Evolutionary conservation across 2,797 vertebrate species (phyloP).

Genomic region (Chloroceryle inda): DNA sequence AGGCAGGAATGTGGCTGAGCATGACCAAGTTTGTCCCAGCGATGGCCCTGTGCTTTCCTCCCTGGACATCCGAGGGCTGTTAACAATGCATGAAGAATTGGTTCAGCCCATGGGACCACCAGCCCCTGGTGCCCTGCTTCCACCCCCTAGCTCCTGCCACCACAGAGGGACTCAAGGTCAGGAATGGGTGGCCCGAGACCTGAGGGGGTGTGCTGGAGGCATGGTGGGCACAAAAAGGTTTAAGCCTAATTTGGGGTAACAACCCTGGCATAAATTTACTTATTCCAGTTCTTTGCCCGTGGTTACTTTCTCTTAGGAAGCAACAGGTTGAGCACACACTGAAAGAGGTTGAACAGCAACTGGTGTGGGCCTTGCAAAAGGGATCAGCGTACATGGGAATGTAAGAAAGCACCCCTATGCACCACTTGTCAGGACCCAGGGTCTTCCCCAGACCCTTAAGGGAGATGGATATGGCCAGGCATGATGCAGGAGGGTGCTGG

Average conservation of each 20-base stretch:
- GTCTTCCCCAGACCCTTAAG: not conserved
- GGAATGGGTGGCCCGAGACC: not conserved
- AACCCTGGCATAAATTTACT: not conserved
- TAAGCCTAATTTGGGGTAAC: not conserved
- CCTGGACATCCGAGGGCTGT: not conserved
- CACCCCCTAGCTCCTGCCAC: not conserved
- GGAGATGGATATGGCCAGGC: fast-evolving
- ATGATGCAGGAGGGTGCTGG: not conserved
- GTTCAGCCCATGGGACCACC: not conserved
- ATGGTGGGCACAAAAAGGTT: not conserved
- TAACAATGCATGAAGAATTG: not conserved
- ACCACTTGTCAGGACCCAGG: not conserved
- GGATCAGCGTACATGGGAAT: not conserved
- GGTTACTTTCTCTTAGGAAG: not conserved
- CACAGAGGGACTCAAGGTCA: not conserved
- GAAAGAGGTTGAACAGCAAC: not conserved
- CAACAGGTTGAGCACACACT: fast-evolving
- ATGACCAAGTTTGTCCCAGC: not conserved
- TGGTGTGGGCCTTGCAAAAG: not conserved
- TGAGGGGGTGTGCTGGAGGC: not conserved
- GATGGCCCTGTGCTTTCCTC: not conserved
- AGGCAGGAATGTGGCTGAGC: constrained; percentile 11
- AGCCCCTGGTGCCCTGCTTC: not conserved
- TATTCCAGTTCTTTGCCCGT: not conserved
- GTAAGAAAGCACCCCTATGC: not conserved